Conservation (phyloP, 2,888 invertebrate species). For the Lumbricus terrestris region DNA sequence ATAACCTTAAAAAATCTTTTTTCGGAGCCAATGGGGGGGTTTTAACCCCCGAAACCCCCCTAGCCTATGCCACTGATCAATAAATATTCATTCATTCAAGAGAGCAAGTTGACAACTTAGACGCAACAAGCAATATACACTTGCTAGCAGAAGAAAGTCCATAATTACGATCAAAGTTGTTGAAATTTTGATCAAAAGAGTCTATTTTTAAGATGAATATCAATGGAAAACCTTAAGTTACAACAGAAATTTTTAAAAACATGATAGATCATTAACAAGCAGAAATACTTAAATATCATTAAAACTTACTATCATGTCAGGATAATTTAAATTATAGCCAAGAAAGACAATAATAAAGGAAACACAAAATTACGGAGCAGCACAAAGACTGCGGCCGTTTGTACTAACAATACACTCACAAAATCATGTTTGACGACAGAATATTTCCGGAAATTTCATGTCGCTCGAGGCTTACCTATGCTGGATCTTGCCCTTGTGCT, state of each 20-base stretch:
- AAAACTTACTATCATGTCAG: background rate
- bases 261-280: background rate
- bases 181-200: too few species aligned
- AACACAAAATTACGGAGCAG: background rate
- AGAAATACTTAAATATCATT: background rate
- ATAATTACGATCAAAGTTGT: too few species aligned
- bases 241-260: background rate
- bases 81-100: too few species aligned
- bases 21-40: too few species aligned
- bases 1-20: too few species aligned
- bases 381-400: background rate
- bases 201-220: background rate
- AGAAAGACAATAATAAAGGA: background rate
- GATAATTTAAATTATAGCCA: background rate
- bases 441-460: too few species aligned
- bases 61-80: too few species aligned
- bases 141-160: too few species aligned
- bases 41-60: too few species aligned
- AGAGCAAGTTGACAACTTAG: too few species aligned
- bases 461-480: constrained; percentile 77
- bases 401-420: background rate
- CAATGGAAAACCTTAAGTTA: background rate
- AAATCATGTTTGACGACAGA: background rate
- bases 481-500: constrained; percentile 99
- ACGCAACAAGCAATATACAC: too few species aligned